Evolutionary conservation across 2,797 vertebrate genomes (phyloP).

Genomic region (Rhynchonycteris naso): DNA sequence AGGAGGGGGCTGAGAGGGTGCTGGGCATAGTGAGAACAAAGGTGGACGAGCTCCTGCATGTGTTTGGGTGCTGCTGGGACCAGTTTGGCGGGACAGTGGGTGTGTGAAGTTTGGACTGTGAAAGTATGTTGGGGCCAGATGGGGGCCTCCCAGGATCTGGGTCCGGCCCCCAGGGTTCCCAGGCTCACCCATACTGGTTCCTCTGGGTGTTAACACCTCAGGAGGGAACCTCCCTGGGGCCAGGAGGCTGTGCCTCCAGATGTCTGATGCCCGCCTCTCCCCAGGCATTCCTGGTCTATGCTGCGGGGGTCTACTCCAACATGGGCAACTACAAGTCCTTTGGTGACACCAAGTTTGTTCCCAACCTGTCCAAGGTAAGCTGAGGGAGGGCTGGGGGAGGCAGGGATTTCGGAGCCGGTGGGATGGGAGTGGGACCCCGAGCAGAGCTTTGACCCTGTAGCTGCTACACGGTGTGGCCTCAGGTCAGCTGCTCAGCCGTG

Average conservation of each 20-base stretch:
- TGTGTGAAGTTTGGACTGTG: background rate
- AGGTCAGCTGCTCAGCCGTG: background rate
- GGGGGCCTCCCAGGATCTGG: background rate
- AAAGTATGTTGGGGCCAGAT: background rate
- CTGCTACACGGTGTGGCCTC: background rate
- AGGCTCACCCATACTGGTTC: background rate
- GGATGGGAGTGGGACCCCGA: background rate
- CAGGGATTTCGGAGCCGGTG: fast-evolving
- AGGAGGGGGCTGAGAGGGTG: background rate
- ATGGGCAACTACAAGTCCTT: slow-evolving; percentile 99
- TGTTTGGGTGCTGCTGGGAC: background rate
- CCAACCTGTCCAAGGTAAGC: slow-evolving; percentile 93
- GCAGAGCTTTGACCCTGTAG: background rate
- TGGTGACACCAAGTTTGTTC: slow-evolving; percentile 96
- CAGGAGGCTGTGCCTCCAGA: background rate
- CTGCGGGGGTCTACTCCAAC: slow-evolving; percentile 94
- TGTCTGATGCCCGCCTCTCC: background rate
- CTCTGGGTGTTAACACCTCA: background rate
- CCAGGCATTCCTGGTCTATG: slow-evolving; percentile 94
- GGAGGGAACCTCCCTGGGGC: background rate
- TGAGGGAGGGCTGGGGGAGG: background rate
- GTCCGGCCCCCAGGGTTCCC: background rate
- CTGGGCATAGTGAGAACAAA: background rate
- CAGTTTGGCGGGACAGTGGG: background rate
- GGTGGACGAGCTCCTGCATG: background rate